A percentile compares a stretch with the other conserved stretches of the same genome.
Evolutionary conservation across 2,888 invertebrate species (phyloP).

Genomic region (Mythimna ferrago): DNA sequence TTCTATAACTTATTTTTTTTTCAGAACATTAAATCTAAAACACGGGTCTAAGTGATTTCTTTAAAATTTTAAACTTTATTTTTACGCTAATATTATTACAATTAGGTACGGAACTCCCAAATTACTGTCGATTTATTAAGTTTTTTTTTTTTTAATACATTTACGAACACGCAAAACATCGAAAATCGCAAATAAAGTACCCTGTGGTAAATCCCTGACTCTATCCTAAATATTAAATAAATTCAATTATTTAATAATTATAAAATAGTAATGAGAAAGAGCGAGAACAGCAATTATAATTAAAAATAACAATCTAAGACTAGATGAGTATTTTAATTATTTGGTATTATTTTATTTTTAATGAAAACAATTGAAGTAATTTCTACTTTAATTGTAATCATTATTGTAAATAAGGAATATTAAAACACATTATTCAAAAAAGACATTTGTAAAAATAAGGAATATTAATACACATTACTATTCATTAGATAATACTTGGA

Average conservation of each 20-base stretch:
- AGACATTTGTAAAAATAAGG: constrained; percentile 5
- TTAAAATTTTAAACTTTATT: neutral
- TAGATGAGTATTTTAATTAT: constrained; percentile 57
- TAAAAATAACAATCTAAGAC: constrained; percentile 27
- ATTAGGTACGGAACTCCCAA: constrained; percentile 17
- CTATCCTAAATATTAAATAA: constrained; percentile 24
- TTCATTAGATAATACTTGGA: constrained; percentile 27
- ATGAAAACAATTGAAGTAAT: constrained; percentile 15
- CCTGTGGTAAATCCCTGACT: constrained; percentile 60
- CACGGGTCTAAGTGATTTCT: neutral
- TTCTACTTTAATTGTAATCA: constrained; percentile 22
- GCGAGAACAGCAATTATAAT: constrained; percentile 11
- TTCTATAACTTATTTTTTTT: neutral
- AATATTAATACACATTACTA: constrained; percentile 5
- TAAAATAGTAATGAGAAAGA: constrained; percentile 39
- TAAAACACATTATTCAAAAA: too few relatives aligned
- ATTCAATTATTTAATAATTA: constrained; percentile 8
- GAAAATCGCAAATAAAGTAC: constrained; percentile 63
- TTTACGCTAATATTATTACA: neutral
- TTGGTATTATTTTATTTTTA: neutral
- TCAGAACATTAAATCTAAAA: neutral
- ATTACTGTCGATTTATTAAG: neutral
- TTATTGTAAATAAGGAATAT: neutral
- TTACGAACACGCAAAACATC: constrained; percentile 36
- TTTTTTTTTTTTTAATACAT: neutral